These are phyloP conservation scores for Drosophila kepulauana DNA, from an alignment of 1,140 invertebrate genomes.

Conservation along the genomic window DNA sequence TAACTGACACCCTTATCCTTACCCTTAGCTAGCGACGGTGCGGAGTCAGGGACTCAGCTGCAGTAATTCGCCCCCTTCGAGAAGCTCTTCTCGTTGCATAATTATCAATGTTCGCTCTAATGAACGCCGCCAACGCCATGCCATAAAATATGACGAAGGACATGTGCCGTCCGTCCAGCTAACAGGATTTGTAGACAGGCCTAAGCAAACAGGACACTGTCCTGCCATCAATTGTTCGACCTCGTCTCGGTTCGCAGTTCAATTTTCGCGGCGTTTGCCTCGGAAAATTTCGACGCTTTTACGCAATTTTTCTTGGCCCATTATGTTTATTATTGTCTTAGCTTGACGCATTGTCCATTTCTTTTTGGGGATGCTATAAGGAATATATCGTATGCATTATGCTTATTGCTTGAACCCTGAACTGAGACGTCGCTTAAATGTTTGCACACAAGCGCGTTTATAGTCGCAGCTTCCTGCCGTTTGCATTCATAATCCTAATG, in stretches of 20 bases:
- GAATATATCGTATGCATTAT: slow-evolving; percentile 57
- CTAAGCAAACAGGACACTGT: slow-evolving; percentile 28
- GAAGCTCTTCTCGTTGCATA: slow-evolving; percentile 55
- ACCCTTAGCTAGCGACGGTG: not conserved
- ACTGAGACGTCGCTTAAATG: slow-evolving; percentile 56
- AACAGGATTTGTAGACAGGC: slow-evolving; percentile 40
- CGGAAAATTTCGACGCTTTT: slow-evolving; percentile 51
- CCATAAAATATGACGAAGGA: slow-evolving; percentile 70
- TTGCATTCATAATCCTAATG: slow-evolving; percentile 83
- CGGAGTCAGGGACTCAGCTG: slow-evolving; percentile 57
- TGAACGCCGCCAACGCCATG: slow-evolving; percentile 63
- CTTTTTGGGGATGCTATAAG: not conserved
- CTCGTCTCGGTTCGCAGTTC: slow-evolving; percentile 20
- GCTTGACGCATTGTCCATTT: slow-evolving; percentile 32
- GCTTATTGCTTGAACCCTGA: slow-evolving; percentile 65
- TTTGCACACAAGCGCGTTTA: slow-evolving; percentile 83
- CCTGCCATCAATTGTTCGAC: not conserved
- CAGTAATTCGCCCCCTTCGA: slow-evolving; percentile 46
- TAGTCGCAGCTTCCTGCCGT: slow-evolving; percentile 72
- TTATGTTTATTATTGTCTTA: slow-evolving; percentile 80
- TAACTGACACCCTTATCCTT: slow-evolving; percentile 47
- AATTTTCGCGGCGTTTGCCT: slow-evolving; percentile 37
- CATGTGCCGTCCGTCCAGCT: slow-evolving; percentile 40
- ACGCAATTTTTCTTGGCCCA: slow-evolving; percentile 70
- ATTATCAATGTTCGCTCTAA: slow-evolving; percentile 75